These are phyloP conservation scores for Agrypnus murinus DNA, from an alignment of 2,888 invertebrate species.

Conservation along the genomic window DNA sequence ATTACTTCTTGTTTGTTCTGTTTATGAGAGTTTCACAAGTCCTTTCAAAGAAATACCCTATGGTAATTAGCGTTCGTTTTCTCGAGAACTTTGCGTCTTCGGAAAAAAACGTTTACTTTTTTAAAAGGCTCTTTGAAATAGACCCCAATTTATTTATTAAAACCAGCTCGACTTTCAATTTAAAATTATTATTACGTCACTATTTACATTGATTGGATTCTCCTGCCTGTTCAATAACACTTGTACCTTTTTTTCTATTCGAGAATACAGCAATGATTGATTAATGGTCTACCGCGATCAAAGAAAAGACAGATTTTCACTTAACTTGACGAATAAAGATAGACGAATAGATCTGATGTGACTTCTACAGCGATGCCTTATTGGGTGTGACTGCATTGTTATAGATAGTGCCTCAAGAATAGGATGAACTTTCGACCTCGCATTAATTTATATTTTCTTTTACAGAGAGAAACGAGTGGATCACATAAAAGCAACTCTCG, in stretches of 20 bases:
- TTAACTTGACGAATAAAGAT: constrained; percentile 10
- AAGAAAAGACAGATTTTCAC: not conserved
- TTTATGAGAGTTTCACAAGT: constrained; percentile 7
- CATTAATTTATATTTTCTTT: too few species aligned
- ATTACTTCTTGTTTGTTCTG: constrained; percentile 19
- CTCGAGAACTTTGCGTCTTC: not conserved
- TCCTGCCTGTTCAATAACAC: not conserved
- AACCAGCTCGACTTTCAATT: not conserved
- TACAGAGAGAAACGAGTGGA: too few species aligned
- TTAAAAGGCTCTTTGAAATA: not conserved
- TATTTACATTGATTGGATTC: not conserved
- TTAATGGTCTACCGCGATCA: not conserved
- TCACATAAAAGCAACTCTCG: too few species aligned
- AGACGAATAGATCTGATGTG: constrained; percentile 10
- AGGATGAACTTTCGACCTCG: constrained; percentile 4
- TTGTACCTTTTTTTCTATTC: not conserved
- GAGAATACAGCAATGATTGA: constrained; percentile 8
- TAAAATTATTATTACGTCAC: not conserved
- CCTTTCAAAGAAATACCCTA: constrained; percentile 13
- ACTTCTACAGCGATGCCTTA: not conserved
- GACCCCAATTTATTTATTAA: not conserved
- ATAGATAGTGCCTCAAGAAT: not conserved
- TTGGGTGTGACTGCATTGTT: constrained; percentile 16
- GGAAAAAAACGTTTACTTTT: not conserved
- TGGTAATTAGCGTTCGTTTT: constrained; percentile 15